These are phyloP conservation scores for Erebia aethiops DNA, from an alignment of 2,888 invertebrate species.

Conservation along the genomic window DNA sequence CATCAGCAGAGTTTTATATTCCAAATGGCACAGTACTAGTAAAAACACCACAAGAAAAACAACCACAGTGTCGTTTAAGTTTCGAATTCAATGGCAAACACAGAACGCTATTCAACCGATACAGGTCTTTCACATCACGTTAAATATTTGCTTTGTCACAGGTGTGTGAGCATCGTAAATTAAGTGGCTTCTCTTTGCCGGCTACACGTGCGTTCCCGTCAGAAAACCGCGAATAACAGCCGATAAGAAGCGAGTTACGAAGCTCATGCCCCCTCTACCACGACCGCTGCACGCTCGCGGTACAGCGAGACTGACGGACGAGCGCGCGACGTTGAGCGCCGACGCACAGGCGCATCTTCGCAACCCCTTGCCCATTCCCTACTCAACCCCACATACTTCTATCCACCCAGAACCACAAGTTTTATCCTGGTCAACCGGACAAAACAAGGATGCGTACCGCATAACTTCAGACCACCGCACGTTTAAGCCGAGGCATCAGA, in stretches of 20 bases:
- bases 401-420: conserved; percentile 15
- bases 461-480: conserved; percentile 48
- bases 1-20: conserved; percentile 56
- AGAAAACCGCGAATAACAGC: conserved; percentile 74
- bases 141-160: conserved; percentile 75
- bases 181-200: conserved; percentile 56
- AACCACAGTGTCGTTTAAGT: conserved; percentile 57
- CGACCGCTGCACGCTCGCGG: conserved; percentile 73
- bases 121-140: conserved; percentile 73
- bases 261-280: conserved; percentile 45
- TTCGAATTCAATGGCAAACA: conserved; percentile 51
- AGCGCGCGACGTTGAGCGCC: conserved; percentile 46
- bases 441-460: conserved; percentile 50
- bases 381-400: background rate
- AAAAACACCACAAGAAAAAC: conserved; percentile 62
- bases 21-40: conserved; percentile 57
- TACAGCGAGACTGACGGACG: conserved; percentile 73
- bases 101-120: conserved; percentile 60
- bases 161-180: conserved; percentile 65
- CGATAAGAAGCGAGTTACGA: conserved; percentile 52
- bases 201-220: conserved; percentile 75
- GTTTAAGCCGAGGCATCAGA: conserved; percentile 57
- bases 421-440: conserved; percentile 39
- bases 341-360: conserved; percentile 54
- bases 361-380: conserved; percentile 54